Percentiles rank a stretch among this genome's conserved stretches.
Conservation (phyloP, 2,888 invertebrate species). For the Synergus itoensis region DNA sequence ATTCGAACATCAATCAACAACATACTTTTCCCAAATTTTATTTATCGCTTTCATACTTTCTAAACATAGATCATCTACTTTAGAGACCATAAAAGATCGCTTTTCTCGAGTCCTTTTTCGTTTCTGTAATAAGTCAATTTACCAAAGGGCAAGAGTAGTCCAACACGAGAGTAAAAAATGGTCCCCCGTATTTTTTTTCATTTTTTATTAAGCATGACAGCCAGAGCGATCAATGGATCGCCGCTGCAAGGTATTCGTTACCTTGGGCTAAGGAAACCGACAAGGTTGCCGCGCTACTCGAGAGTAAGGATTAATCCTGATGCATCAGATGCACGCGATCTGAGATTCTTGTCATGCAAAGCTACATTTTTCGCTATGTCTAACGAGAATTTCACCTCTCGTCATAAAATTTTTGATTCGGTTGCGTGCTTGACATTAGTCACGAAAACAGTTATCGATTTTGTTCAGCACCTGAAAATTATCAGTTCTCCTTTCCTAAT, state of each 20-base stretch:
- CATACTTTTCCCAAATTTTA: background rate
- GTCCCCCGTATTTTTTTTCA: background rate
- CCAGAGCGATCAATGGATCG: slow-evolving; percentile 1
- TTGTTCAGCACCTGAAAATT: background rate
- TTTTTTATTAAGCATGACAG: background rate
- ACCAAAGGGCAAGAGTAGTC: background rate
- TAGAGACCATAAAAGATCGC: background rate
- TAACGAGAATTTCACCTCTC: no score
- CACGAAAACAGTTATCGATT: background rate
- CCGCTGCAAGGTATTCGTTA: slow-evolving; percentile 40
- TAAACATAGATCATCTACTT: background rate
- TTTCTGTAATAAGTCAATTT: slow-evolving; percentile 1
- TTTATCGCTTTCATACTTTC: background rate
- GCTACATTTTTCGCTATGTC: slow-evolving; percentile 33
- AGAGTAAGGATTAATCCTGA: slow-evolving; percentile 16
- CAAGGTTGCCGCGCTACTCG: slow-evolving; percentile 45
- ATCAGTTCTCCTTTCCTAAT: background rate
- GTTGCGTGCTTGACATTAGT: background rate
- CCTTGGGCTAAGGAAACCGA: slow-evolving; percentile 47
- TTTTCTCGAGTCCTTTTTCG: background rate
- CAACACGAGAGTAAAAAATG: background rate
- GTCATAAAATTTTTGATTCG: no score
- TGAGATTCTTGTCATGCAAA: slow-evolving; percentile 45
- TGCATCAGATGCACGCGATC: slow-evolving; percentile 42
- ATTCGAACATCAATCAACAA: background rate